Percentiles rank a stretch among this genome's conserved stretches.
Conservation (phyloP, 1,140 invertebrate species). For the Cyphomyrmex costatus region DNA sequence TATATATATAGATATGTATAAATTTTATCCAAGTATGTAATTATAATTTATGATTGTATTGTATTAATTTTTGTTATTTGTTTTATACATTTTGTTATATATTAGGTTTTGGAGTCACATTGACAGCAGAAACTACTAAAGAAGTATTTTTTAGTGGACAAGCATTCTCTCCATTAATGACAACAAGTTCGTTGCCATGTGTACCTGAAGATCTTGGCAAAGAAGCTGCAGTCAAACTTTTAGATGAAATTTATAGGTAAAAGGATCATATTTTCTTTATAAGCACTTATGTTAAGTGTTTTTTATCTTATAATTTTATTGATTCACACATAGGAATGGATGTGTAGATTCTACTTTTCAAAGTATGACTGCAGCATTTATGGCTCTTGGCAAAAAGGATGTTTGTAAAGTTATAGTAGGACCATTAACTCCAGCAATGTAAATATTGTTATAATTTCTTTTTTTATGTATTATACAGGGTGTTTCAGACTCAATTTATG, state of each 20-base stretch:
- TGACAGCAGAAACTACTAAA: conserved; percentile 97
- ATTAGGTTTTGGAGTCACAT: conserved; percentile 95
- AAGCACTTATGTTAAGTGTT: too few relatives aligned
- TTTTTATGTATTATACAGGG: background rate
- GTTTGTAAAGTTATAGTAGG: conserved; percentile 96
- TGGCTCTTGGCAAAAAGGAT: conserved; percentile 97
- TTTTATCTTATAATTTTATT: background rate
- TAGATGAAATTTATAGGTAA: conserved; percentile 95
- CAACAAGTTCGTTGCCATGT: conserved; percentile 86
- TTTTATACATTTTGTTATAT: conserved; percentile 44
- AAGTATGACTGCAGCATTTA: conserved; percentile 94
- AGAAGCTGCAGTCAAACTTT: conserved; percentile 92
- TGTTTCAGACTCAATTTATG: too few relatives aligned
- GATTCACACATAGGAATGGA: conserved; percentile 89
- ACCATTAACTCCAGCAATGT: conserved; percentile 91
- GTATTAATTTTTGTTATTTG: conserved; percentile 13
- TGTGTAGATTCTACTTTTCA: conserved; percentile 96
- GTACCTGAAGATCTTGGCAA: conserved; percentile 97
- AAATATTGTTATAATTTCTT: conserved; percentile 77
- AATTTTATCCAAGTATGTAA: background rate
- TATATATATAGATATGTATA: background rate
- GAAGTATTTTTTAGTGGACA: conserved; percentile 93
- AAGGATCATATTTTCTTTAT: background rate
- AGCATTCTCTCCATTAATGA: conserved; percentile 85
- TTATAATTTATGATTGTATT: background rate